Evolutionary conservation across 2,113 vertebrate genomes (phyloP), one percentile per base, ranked within the genome.

Genomic region (Dasyurus viverrinus): DNA sequence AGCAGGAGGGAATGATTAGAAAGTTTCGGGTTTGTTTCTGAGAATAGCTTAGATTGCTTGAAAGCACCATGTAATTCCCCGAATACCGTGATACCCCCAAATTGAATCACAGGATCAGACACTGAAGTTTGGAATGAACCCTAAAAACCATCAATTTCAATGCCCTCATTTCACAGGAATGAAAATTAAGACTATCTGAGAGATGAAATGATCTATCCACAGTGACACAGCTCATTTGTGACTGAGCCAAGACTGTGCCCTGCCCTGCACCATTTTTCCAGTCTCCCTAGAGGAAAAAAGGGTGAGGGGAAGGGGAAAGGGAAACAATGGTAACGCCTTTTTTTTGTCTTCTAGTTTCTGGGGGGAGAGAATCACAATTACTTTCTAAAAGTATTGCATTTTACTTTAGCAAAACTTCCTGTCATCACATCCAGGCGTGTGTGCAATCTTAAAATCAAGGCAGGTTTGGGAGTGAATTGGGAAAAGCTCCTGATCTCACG

Each of bases 401-500:
- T 95, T 50, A 89, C 1, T 94, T 93, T 30, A 89, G 94, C 36
- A 91, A 68, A 95, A 95, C 76, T 12, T 92, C 68, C 91, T 95
- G 54, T 92, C 27, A 36, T 54, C 89, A 94, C 93, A 93, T 96
- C 94, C 91, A 30, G 0, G 50, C 25, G 23, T 57, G 0, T 91
- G 22, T 91, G 76, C 93, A 89, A 95, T 68, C 57, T 96, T 93
- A 92, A 96, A 53, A 89, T 89, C 47, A 91, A 95, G 89, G 90
- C 0, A 4, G 91, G 97, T 90, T 94, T 12, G 42, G 92, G 94
- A 92, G 7, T 90, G n/a, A 97, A 96, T 57, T 96, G 93, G 89
- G 93, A 98, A 98, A 97, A 92, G 91, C 30, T 96, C 95, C 92
- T 95, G 46, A 53, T 92, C 94, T 94, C 50, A 95, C 96, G 30